A percentile compares a stretch with the other conserved stretches of the same genome.
Conservation (phyloP, 2,113 vertebrate genomes). For the Caloenas nicobarica region DNA sequence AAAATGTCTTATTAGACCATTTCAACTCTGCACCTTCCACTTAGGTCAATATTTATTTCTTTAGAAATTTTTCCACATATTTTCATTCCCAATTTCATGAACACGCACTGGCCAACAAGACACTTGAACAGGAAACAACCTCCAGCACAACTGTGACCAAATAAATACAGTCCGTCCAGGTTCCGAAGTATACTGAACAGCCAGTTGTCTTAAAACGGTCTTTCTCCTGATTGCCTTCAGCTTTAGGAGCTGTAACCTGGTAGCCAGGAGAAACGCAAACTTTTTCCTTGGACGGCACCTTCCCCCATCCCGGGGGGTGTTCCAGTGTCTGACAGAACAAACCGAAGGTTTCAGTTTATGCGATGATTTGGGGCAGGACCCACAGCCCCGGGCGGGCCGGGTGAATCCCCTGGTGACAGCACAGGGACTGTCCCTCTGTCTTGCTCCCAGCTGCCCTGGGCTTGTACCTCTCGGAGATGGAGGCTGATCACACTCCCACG, state of each 20-base stretch:
- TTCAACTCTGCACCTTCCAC: background rate
- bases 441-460: too few species aligned
- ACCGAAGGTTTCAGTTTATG: background rate
- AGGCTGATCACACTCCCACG: too few species aligned
- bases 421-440: too few species aligned
- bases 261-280: fast-evolving
- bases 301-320: fast-evolving
- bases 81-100: background rate
- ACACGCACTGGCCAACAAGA: fast-evolving
- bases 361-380: too few species aligned
- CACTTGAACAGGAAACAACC: background rate
- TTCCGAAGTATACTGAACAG: too few species aligned
- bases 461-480: too few species aligned
- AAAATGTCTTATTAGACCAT: background rate
- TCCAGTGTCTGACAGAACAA: too few species aligned
- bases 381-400: too few species aligned
- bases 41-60: background rate
- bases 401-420: too few species aligned
- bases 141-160: too few species aligned
- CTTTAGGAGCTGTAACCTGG: background rate
- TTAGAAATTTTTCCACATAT: background rate
- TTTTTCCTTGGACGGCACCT: too few species aligned
- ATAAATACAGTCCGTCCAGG: fast-evolving
- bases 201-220: fast-evolving
- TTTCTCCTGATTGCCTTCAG: background rate